A percentile compares a stretch with the other conserved stretches of the same genome.
phyloP scores from a whole-genome alignment of 2,797 vertebrate genomes.

The Steatocranus sp. region DNA sequence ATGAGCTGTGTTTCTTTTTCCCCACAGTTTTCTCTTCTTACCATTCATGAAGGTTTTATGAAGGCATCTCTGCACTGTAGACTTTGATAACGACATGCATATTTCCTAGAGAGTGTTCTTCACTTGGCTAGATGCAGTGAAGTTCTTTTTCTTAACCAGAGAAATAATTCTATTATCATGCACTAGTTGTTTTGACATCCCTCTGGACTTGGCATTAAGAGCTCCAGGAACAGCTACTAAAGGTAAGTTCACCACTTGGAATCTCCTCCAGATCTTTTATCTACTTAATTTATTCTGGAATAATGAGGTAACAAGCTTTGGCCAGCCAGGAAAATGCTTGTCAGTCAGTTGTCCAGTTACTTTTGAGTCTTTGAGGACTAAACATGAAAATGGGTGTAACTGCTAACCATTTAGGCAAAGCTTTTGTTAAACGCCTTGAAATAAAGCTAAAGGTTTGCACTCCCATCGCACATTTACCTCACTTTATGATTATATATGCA shows the following conservation, averaged over 20 bases:
- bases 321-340: not conserved
- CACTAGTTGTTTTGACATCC: not conserved
- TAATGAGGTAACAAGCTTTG: not conserved
- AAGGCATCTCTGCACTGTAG: not conserved
- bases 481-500: not conserved
- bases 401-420: not conserved
- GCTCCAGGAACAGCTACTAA: not conserved
- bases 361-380: not conserved
- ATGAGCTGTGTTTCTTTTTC: not conserved
- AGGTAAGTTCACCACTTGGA: not conserved
- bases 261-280: not conserved
- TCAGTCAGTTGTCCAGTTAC: not conserved
- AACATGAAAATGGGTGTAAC: not conserved
- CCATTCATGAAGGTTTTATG: not conserved
- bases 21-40: not conserved
- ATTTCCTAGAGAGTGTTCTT: not conserved
- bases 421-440: not conserved
- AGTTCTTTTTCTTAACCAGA: not conserved
- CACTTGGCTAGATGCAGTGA: not conserved
- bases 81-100: not conserved
- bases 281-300: not conserved
- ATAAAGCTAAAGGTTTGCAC: not conserved
- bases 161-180: not conserved
- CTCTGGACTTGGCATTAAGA: not conserved
- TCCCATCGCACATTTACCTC: not conserved